phyloP scores from a whole-genome alignment of 2,113 vertebrate species.

The Microtus montanus region DNA sequence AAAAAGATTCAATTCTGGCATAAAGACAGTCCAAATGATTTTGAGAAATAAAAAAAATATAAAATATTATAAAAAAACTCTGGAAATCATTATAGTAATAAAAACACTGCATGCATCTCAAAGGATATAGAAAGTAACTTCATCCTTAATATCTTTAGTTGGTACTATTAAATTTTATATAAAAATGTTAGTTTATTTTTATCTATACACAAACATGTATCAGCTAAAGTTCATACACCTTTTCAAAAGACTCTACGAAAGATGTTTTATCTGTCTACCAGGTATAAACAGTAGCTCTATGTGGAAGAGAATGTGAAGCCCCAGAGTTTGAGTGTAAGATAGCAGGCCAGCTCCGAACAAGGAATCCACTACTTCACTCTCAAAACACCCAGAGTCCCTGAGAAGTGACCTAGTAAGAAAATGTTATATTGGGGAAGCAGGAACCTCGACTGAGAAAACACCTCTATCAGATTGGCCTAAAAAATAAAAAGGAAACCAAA shows the following conservation, averaged over 20 bases:
- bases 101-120: not conserved
- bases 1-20: not conserved
- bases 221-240: constrained; percentile 14
- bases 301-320: not conserved
- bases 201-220: not conserved
- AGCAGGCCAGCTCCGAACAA: not conserved
- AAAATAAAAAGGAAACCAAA: not conserved
- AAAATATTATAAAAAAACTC: not conserved
- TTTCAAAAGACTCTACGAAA: not conserved
- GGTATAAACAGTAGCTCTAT: not conserved
- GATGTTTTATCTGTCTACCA: not conserved
- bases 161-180: not conserved
- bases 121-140: not conserved
- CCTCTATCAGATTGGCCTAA: not conserved
- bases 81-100: not conserved
- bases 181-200: not conserved
- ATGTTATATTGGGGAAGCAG: not conserved
- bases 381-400: not conserved
- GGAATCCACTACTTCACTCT: not conserved
- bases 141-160: not conserved
- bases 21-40: not conserved
- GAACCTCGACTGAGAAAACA: not conserved
- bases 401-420: not conserved
- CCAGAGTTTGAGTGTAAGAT: not conserved
- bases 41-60: not conserved